Conservation (phyloP, 2,888 invertebrate genomes). For the Drosophila parthenogenetica region DNA sequence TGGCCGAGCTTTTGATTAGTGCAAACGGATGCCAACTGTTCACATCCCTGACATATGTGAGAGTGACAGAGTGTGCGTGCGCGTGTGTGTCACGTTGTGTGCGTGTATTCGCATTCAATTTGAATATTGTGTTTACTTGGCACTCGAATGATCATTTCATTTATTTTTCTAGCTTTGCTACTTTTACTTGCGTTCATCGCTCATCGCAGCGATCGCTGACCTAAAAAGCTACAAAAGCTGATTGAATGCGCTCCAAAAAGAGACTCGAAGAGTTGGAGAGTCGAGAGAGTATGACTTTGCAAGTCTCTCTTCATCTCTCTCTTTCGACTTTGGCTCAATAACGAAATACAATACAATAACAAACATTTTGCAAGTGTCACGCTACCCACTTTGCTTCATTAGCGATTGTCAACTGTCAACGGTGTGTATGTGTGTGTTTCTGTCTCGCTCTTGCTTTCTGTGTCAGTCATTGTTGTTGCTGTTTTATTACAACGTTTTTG, state of each 20-base stretch:
- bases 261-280: constrained; percentile 9
- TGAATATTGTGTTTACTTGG: constrained; percentile 72
- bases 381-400: constrained; percentile 61
- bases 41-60: constrained; percentile 39
- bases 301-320: not conserved
- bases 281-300: not conserved
- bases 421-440: not conserved
- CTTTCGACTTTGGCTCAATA: constrained; percentile 6
- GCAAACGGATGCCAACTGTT: constrained; percentile 55
- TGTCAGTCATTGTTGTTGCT: constrained; percentile 22
- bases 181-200: constrained; percentile 64
- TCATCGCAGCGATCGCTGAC: constrained; percentile 64
- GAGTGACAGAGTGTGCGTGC: not conserved
- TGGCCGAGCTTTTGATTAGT: constrained; percentile 48
- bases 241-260: constrained; percentile 65
- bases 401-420: constrained; percentile 38
- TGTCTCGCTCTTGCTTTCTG: constrained; percentile 12
- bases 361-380: constrained; percentile 72
- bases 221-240: constrained; percentile 71
- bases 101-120: constrained; percentile 60
- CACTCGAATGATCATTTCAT: constrained; percentile 63
- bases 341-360: constrained; percentile 28
- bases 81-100: constrained; percentile 25
- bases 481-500: constrained; percentile 53
- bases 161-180: constrained; percentile 61